Percentiles rank a stretch among this genome's conserved stretches.
Evolutionary conservation across 2,888 invertebrate genomes (phyloP).

Genomic region (Zaprionus bogoriensis): DNA sequence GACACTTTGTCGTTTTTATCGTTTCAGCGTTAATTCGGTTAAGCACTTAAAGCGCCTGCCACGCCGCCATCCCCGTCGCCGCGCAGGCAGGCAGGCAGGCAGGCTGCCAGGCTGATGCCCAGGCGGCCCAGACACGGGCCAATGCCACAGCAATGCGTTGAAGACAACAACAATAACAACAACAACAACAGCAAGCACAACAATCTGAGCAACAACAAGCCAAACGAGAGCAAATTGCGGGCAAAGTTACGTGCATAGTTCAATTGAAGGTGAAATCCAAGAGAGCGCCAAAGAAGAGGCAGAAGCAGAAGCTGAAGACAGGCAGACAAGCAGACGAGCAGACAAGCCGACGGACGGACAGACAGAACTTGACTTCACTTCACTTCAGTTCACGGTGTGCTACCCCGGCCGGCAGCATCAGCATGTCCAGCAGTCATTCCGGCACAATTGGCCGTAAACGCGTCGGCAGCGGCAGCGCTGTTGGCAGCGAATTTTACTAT

Average conservation of each 20-base stretch:
- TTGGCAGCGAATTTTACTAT: constrained; percentile 80
- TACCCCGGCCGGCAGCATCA: too few species aligned
- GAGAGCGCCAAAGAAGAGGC: neutral
- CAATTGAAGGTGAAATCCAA: constrained; percentile 61
- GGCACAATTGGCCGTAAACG: constrained; percentile 83
- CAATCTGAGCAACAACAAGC: constrained; percentile 8
- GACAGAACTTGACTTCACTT: too few species aligned
- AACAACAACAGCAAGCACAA: too few species aligned
- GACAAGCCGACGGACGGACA: too few species aligned
- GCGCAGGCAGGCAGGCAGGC: neutral
- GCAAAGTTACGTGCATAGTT: constrained; percentile 61
- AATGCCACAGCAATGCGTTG: constrained; percentile 32
- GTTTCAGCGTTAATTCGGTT: constrained; percentile 78
- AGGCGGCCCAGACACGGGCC: constrained; percentile 38
- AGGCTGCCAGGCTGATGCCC: constrained; percentile 22
- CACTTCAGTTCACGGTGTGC: too few species aligned
- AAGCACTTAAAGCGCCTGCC: constrained; percentile 64
- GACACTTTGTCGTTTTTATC: constrained; percentile 77
- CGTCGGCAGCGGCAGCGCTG: constrained; percentile 80
- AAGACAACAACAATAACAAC: constrained; percentile 19
- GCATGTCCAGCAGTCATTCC: constrained; percentile 83
- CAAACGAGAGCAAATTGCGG: constrained; percentile 45
- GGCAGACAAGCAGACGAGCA: neutral
- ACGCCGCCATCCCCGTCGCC: neutral
- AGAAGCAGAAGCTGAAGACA: neutral